Base-by-base conservation (phyloP, 2,888 invertebrate species). In the Atethmia centrago region DNA sequence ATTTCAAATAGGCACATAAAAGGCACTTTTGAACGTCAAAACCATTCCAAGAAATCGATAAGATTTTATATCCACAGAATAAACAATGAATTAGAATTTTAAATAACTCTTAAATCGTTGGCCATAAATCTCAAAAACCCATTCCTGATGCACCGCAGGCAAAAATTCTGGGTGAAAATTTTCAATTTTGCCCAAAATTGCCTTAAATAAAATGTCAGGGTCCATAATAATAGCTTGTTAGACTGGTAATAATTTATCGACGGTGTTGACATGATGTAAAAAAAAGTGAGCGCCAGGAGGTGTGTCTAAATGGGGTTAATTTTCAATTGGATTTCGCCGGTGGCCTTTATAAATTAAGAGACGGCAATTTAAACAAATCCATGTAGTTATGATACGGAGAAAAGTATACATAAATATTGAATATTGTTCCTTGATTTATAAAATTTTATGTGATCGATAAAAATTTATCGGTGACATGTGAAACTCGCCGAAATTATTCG, bases 271-370 rank as follows among this genome's bases (percentile, higher is more conserved):
- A 94, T 88, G 95, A 91, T 88, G 86, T 90, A 92, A 93, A 94
- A 36, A 74, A 58, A 92, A 92, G 86, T 87, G 90, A 92, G 88
- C 94, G 92, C 93, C 94, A 92, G 92, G 93, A 94, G 95, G 94
- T 91, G 94, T 93, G 92, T 92, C 93, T 92, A 92, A 94, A 93
- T 91, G 93, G 94, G 94, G 95, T 94, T 95, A 95, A 96, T 95
- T 95, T 96, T 95, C 95, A 96, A 96, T 96, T 93, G 93, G 88
- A 89, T 91, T 92, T 92, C 93, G 92, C 93, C 90, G 95, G 95
- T 95, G 95, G 95, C 92, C 93, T 91, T 92, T 92, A 93, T 93
- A 93, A 93, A 94, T 94, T 92, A 94, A 91, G 86, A 86, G 86
- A 84, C 71, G 31, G 76, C 89, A 90, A 92, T 93, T 93, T 91